phyloP scores from a whole-genome alignment of 2,888 invertebrate species.

The Spialia ferax region DNA sequence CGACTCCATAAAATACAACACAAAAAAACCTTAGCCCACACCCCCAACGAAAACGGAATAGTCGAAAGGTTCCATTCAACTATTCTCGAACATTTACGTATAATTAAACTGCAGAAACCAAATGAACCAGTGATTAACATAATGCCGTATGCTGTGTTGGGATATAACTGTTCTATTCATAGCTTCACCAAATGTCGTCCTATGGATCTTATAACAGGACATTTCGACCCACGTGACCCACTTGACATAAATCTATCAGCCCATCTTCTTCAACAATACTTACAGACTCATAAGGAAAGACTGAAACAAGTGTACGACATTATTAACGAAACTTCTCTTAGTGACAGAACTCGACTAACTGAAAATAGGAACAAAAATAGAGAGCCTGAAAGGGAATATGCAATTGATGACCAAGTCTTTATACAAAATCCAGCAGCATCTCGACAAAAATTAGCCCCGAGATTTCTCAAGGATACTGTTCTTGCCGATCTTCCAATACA shows the following conservation, averaged over 20 bases:
- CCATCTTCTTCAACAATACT: slow-evolving; percentile 13
- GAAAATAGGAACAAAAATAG: slow-evolving; percentile 15
- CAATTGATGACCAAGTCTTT: background rate
- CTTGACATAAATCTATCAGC: slow-evolving; percentile 31
- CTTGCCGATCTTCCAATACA: slow-evolving; percentile 32
- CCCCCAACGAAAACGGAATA: slow-evolving; percentile 13
- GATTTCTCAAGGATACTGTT: background rate
- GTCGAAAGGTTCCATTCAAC: slow-evolving; percentile 20
- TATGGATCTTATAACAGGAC: slow-evolving; percentile 39
- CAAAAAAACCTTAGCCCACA: slow-evolving; percentile 15
- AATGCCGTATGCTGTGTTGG: slow-evolving; percentile 17
- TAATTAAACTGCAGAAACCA: slow-evolving; percentile 4
- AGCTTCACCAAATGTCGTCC: slow-evolving; percentile 31
- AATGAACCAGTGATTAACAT: slow-evolving; percentile 12
- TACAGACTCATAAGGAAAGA: slow-evolving; percentile 7
- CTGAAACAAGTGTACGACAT: slow-evolving; percentile 6
- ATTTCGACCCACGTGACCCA: slow-evolving; percentile 43
- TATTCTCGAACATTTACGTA: background rate
- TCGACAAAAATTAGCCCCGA: slow-evolving; percentile 9
- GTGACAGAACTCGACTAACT: slow-evolving; percentile 2
- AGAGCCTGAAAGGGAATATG: slow-evolving; percentile 4
- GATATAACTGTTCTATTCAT: slow-evolving; percentile 32
- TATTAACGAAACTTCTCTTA: slow-evolving; percentile 9
- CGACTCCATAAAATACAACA: slow-evolving; percentile 26
- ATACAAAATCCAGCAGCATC: slow-evolving; percentile 9